phyloP scores from a whole-genome alignment of 2,888 invertebrate genomes.

The Lasioglossum leucozonium region DNA sequence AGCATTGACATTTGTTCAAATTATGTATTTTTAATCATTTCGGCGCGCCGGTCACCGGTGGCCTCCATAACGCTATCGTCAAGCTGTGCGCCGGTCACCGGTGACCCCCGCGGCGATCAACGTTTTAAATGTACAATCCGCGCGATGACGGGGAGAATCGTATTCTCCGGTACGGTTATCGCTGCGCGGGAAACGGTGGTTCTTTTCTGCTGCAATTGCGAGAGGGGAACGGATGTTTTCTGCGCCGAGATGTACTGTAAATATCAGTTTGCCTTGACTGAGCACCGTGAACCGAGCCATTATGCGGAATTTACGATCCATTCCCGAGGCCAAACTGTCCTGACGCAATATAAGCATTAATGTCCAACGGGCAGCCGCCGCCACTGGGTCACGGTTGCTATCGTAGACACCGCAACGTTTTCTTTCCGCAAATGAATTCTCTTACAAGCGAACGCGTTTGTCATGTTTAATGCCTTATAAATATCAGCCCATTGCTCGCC shows the following conservation, averaged over 20 bases:
- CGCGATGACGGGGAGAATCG: neutral
- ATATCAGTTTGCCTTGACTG: slow-evolving; percentile 70
- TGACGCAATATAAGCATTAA: slow-evolving; percentile 75
- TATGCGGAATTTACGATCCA: slow-evolving; percentile 74
- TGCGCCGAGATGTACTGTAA: slow-evolving; percentile 57
- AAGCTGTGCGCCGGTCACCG: too few relatives aligned
- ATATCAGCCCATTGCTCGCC: neutral
- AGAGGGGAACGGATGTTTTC: slow-evolving; percentile 47
- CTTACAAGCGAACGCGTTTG: neutral
- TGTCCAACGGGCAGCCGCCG: slow-evolving; percentile 63
- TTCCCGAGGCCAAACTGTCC: slow-evolving; percentile 68
- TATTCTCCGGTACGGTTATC: slow-evolving; percentile 33
- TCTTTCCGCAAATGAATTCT: slow-evolving; percentile 11
- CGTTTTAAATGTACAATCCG: slow-evolving; percentile 32
- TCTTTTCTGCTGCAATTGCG: slow-evolving; percentile 37
- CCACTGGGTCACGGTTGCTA: slow-evolving; percentile 63
- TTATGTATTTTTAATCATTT: too few relatives aligned
- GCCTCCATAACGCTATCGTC: too few relatives aligned
- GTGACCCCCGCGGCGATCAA: too few relatives aligned
- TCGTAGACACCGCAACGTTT: slow-evolving; percentile 23
- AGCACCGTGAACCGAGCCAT: slow-evolving; percentile 65
- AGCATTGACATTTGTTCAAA: too few relatives aligned
- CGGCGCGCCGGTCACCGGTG: too few relatives aligned
- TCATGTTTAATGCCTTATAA: neutral
- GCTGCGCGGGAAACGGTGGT: slow-evolving; percentile 31